Evolutionary conservation across 2,113 vertebrate species (phyloP).

Genomic region (Amphiprion ocellaris): DNA sequence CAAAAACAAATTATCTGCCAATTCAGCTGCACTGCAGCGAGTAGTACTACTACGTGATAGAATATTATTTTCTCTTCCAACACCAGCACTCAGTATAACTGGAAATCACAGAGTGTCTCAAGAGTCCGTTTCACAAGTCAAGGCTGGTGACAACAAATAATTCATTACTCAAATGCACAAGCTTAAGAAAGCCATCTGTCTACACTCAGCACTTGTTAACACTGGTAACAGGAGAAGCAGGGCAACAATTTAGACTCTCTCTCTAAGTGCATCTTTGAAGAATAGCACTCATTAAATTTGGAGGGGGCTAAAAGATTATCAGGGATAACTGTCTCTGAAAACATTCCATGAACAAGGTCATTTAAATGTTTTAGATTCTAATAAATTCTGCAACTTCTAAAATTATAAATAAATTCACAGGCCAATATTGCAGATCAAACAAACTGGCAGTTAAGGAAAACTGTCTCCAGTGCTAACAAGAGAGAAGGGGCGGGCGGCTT

Average conservation of each 20-base stretch:
- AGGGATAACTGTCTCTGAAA: constrained; percentile 49
- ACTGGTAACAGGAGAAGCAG: constrained; percentile 69
- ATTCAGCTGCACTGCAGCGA: constrained; percentile 85
- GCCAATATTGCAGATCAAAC: constrained; percentile 71
- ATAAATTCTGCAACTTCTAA: constrained; percentile 67
- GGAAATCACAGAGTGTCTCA: constrained; percentile 63
- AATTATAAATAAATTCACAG: constrained; percentile 79
- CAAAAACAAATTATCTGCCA: constrained; percentile 73
- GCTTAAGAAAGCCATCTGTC: constrained; percentile 66
- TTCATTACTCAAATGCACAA: constrained; percentile 67
- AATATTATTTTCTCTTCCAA: constrained; percentile 68
- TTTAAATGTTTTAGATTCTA: constrained; percentile 53
- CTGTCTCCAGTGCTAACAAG: constrained; percentile 79
- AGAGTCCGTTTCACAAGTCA: constrained; percentile 78
- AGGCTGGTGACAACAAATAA: constrained; percentile 79
- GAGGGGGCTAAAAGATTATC: constrained; percentile 52
- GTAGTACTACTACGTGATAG: constrained; percentile 77
- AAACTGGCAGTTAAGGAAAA: constrained; percentile 61
- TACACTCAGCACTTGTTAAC: constrained; percentile 68
- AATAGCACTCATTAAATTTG: constrained; percentile 64
- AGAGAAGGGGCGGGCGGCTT: constrained; percentile 38
- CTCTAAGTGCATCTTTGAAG: constrained; percentile 58
- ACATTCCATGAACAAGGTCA: constrained; percentile 54
- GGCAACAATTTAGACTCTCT: constrained; percentile 55
- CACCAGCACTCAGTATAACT: constrained; percentile 52